phyloP scores from a whole-genome alignment of 35 echinoderm and acorn worm genomes.

The Heliocidaris erythrogramma region DNA sequence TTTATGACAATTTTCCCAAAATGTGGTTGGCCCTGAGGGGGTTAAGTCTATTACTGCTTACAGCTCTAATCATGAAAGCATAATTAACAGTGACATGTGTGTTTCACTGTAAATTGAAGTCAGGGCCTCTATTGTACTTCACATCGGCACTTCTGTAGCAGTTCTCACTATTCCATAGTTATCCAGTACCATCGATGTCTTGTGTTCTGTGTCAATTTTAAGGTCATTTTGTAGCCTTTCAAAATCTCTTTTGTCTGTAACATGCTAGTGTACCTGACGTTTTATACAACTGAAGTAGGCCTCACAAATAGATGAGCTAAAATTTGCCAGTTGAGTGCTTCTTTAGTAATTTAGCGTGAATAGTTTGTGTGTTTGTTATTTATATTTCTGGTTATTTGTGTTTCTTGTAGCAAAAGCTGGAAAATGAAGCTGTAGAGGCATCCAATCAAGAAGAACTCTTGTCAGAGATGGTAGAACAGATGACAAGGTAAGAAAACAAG shows the following conservation, averaged over 20 bases:
- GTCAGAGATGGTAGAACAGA: not conserved
- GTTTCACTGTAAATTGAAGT: too few relatives aligned
- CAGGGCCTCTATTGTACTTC: too few relatives aligned
- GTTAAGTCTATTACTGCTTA: too few relatives aligned
- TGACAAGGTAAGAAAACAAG: not conserved
- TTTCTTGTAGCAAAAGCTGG: not conserved
- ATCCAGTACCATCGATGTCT: not conserved
- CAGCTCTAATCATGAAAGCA: too few relatives aligned
- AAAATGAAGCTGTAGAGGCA: not conserved
- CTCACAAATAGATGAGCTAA: not conserved
- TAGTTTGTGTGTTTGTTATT: not conserved
- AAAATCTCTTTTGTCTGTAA: not conserved
- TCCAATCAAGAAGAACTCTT: not conserved
- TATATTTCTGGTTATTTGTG: not conserved
- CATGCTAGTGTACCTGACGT: not conserved
- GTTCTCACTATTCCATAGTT: not conserved
- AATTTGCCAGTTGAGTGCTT: not conserved
- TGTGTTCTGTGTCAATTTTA: not conserved
- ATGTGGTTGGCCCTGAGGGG: too few relatives aligned
- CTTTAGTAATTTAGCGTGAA: not conserved
- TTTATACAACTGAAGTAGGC: not conserved
- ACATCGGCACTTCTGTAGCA: too few relatives aligned
- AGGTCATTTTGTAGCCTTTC: not conserved
- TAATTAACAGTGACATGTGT: too few relatives aligned
- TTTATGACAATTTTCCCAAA: too few relatives aligned